phyloP scores from a whole-genome alignment of 2,797 vertebrate genomes.

The Acanthis flammea region DNA sequence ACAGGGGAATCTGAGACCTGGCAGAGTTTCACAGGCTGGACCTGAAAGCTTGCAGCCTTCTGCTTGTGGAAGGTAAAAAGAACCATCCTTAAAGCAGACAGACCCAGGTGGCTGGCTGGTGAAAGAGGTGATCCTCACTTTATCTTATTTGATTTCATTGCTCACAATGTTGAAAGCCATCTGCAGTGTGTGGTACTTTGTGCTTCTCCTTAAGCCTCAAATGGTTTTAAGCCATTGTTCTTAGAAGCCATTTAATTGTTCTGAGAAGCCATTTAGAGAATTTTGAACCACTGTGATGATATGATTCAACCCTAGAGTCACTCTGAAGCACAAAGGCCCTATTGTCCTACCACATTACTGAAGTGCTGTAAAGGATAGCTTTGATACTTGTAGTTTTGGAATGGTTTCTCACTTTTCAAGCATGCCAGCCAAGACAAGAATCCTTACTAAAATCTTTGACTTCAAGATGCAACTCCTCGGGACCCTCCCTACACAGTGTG shows the following conservation, averaged over 20 bases:
- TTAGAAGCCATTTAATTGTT: constrained; percentile 32
- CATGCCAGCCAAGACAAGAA: neutral
- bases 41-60: neutral
- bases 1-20: neutral
- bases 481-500: neutral
- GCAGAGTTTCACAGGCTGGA: neutral
- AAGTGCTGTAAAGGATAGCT: neutral
- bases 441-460: neutral
- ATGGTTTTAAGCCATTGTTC: constrained; percentile 42
- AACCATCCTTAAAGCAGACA: neutral
- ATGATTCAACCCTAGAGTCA: constrained; percentile 5
- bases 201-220: constrained; percentile 39
- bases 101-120: neutral
- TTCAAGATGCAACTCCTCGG: neutral
- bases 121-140: constrained; percentile 2
- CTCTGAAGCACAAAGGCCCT: constrained; percentile 13
- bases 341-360: neutral
- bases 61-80: neutral
- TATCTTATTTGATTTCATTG: constrained; percentile 40
- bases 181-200: constrained; percentile 12
- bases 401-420: neutral
- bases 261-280: constrained; percentile 9
- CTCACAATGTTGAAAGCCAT: constrained; percentile 13
- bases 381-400: neutral
- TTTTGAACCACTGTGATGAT: constrained; percentile 24